These are phyloP conservation scores for Operophtera brumata DNA, from an alignment of 2,888 invertebrate species.

Conservation along the genomic window DNA sequence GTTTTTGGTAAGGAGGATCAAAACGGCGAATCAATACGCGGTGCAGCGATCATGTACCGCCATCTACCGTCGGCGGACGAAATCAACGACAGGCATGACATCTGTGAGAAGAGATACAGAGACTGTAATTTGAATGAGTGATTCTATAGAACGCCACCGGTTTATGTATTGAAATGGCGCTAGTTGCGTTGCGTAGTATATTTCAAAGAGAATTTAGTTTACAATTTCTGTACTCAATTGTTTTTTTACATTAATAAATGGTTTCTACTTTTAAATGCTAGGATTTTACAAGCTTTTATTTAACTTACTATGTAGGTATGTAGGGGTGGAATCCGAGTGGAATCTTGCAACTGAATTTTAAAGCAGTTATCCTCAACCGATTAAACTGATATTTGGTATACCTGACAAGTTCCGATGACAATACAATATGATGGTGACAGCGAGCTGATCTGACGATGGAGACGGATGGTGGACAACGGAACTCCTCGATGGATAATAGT, in stretches of 20 bases:
- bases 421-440: too few species aligned
- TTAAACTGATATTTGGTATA: too few species aligned
- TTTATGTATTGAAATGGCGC: constrained; percentile 1
- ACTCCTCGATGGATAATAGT: too few species aligned
- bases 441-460: too few species aligned
- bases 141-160: constrained; percentile 18
- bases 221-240: background rate
- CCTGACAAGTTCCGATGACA: too few species aligned
- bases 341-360: too few species aligned
- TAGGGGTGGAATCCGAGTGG: too few species aligned
- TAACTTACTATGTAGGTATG: too few species aligned
- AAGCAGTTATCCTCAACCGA: too few species aligned
- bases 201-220: background rate
- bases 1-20: constrained; percentile 68
- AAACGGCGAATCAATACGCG: constrained; percentile 49
- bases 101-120: constrained; percentile 82
- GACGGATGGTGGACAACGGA: too few species aligned
- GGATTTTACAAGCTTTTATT: too few species aligned
- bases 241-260: background rate
- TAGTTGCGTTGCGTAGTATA: constrained; percentile 3
- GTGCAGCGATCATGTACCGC: constrained; percentile 76
- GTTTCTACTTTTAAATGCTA: background rate
- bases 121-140: constrained; percentile 69
- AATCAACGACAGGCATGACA: constrained; percentile 80
- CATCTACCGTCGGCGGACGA: constrained; percentile 83